Evolutionary conservation across 2,888 invertebrate species (phyloP).

Genomic region (Leucania comma): DNA sequence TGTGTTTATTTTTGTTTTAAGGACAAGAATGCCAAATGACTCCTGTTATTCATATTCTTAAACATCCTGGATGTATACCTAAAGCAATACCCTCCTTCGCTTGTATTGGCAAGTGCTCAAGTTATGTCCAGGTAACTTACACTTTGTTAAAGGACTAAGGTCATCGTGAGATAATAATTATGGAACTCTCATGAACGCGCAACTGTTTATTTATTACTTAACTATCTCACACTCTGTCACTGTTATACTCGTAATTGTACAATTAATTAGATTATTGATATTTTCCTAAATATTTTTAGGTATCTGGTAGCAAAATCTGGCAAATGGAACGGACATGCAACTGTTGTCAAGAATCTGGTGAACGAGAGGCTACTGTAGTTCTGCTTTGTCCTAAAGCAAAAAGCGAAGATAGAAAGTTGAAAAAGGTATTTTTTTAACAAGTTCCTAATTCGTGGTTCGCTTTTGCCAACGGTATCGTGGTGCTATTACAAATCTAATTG

Average conservation of each 20-base stretch:
- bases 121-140: conserved; percentile 95
- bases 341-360: conserved; percentile 98
- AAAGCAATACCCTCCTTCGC: conserved; percentile 98
- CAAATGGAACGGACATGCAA: conserved; percentile 98
- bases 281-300: conserved; percentile 83
- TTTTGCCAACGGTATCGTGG: neutral
- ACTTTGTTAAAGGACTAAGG: neutral
- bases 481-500: neutral
- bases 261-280: neutral
- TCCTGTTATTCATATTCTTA: conserved; percentile 97
- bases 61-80: conserved; percentile 97
- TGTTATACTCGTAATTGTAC: neutral
- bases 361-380: conserved; percentile 96
- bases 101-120: conserved; percentile 97
- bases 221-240: neutral
- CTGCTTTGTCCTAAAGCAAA: conserved; percentile 97
- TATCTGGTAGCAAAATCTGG: conserved; percentile 98
- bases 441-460: too few species aligned
- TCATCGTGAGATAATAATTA: too few species aligned
- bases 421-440: conserved; percentile 91
- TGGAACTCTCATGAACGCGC: neutral
- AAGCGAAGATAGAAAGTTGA: conserved; percentile 95
- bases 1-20: conserved; percentile 53
- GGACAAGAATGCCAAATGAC: conserved; percentile 97
- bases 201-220: neutral